Base-by-base conservation (phyloP, 2,113 vertebrate species). In the Marmota monax region DNA sequence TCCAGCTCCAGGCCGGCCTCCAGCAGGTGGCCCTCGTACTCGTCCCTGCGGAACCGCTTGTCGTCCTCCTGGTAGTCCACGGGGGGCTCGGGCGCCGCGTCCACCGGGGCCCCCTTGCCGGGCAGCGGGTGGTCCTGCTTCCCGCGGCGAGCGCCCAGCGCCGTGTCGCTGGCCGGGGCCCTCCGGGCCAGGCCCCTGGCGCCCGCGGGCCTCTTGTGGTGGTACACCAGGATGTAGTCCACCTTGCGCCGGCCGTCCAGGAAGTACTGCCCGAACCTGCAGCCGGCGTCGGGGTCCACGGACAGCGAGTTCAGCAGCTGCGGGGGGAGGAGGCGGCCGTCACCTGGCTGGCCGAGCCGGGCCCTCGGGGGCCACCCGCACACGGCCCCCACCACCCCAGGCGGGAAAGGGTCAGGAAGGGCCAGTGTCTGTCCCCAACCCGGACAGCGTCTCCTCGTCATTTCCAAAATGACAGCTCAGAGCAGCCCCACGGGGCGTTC, bases 1-100 rank as follows among this genome's bases (percentile, higher is more conserved):
- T 99, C 99, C 98, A 99, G 98, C 98, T 99, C 99, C 92, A 99
- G 99, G 11, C 99, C 99, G 0, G 99, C 99, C 97, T 99, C 99
- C 63, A 98, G 96, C 0, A 99, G 99, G 97, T 99, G 99, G 32
- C 99, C 98, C 91, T 99, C 99, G 0, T 99, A 99, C 97, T 99
- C 99, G 11, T 99, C 99, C 77, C 99, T 97, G 67, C 98, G 99
- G 95, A 99, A 98, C 42, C 98, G 98, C 98, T 99, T 99, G 98
- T 99, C 99, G 0, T 99, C 99, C 80, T 99, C 99, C 0, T 99
- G 98, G 94, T 99, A 99, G 94, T 99, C 99, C 32, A 97, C 0
- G 0, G 97, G 98, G 3, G 98, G 98, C 29, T 99, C 98, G 0
- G 98, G 95, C 2, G 98, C 97, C 0, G 98, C 87, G 29, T 99